Percentiles rank a stretch among this genome's conserved stretches.
Conservation (phyloP, 2,888 invertebrate genomes). For the Epinotia ramella region DNA sequence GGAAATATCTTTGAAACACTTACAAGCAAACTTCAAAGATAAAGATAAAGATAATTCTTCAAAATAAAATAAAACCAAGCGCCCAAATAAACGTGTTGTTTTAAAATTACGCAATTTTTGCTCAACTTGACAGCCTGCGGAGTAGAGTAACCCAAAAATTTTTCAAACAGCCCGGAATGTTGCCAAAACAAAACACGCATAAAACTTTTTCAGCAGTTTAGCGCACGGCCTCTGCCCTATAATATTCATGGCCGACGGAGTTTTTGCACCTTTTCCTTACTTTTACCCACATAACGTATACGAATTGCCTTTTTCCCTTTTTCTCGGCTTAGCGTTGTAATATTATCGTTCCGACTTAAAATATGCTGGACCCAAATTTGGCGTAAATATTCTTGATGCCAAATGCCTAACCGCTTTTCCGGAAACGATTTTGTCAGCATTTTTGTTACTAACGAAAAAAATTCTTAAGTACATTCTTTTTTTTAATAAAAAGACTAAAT, state of each 20-base stretch:
- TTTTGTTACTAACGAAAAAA: neutral
- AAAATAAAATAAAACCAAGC: conserved; percentile 12
- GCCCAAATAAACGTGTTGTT: conserved; percentile 8
- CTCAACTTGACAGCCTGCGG: conserved; percentile 15
- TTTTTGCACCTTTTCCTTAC: conserved; percentile 55
- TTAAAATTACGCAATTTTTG: neutral
- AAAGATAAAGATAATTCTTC: too few relatives aligned
- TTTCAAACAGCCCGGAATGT: conserved; percentile 26
- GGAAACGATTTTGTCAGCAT: conserved; percentile 27
- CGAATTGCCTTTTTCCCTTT: conserved; percentile 52
- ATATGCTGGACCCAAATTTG: conserved; percentile 39
- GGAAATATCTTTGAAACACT: neutral
- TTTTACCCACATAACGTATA: conserved; percentile 54
- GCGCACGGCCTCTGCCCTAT: conserved; percentile 55
- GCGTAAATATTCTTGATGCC: conserved; percentile 32
- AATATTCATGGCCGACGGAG: conserved; percentile 59
- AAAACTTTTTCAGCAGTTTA: conserved; percentile 55
- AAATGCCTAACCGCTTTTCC: conserved; percentile 1
- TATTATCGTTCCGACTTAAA: conserved; percentile 39
- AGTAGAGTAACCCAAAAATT: conserved; percentile 30
- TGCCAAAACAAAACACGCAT: conserved; percentile 54
- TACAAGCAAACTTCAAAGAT: neutral
- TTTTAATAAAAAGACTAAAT: conserved; percentile 22
- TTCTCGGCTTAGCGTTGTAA: conserved; percentile 46
- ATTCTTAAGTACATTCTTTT: conserved; percentile 17